A percentile compares a stretch with the other conserved stretches of the same genome.
phyloP scores from a whole-genome alignment of 2,888 invertebrate species.

The Dolichomitus sp. region DNA sequence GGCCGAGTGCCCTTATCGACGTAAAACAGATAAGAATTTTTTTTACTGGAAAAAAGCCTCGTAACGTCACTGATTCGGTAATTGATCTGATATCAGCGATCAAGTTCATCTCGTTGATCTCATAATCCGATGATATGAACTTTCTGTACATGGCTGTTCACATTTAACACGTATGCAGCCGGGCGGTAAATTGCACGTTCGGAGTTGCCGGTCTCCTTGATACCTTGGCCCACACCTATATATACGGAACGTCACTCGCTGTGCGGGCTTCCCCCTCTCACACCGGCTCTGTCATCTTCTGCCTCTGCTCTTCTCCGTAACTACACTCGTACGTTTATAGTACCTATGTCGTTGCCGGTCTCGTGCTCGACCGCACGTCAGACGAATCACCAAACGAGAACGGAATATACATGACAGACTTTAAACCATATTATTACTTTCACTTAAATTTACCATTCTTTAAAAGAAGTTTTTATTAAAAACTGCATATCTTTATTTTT shows the following conservation, averaged over 20 bases:
- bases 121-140: background rate
- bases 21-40: background rate
- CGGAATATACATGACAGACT: background rate
- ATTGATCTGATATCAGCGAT: background rate
- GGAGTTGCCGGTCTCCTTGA: background rate
- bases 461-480: too few relatives aligned
- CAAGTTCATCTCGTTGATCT: background rate
- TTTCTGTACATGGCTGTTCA: background rate
- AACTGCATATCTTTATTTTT: too few relatives aligned
- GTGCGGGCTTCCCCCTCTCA: background rate
- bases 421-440: background rate
- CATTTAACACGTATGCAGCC: background rate
- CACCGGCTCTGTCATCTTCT: background rate
- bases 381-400: background rate
- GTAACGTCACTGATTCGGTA: background rate
- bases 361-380: background rate
- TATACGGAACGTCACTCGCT: background rate
- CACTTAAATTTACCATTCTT: background rate
- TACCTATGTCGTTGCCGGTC: background rate
- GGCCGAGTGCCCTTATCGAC: background rate
- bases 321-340: background rate
- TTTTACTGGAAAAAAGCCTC: background rate
- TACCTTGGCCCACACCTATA: constrained; percentile 1
- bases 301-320: background rate
- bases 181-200: background rate